A percentile compares a stretch with the other conserved stretches of the same genome.
Evolutionary conservation across 2,888 invertebrate genomes (phyloP).

Genomic region (Pardosa pseudoannulata): DNA sequence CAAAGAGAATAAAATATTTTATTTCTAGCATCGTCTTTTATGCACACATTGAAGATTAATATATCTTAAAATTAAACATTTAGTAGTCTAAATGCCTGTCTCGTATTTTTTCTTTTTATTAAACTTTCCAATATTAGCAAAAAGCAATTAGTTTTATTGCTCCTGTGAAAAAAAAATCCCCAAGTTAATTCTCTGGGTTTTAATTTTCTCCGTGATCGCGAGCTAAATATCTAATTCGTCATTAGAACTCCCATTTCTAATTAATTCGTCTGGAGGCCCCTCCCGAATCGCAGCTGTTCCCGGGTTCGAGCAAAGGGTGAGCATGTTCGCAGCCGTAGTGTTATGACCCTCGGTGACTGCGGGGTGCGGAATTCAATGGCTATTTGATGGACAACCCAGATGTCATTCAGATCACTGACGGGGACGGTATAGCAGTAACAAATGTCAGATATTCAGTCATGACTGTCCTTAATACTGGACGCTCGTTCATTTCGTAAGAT

Average conservation of each 20-base stretch:
- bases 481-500: too few relatives aligned
- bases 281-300: slow-evolving; percentile 14
- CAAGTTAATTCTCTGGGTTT: background rate
- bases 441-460: too few relatives aligned
- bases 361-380: slow-evolving; percentile 18
- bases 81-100: too few relatives aligned
- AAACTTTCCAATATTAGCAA: too few relatives aligned
- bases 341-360: slow-evolving; percentile 9
- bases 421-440: background rate
- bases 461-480: too few relatives aligned
- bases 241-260: slow-evolving; percentile 22
- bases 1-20: too few relatives aligned
- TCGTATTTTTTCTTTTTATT: too few relatives aligned
- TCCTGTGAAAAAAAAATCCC: background rate
- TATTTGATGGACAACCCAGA: slow-evolving; percentile 48
- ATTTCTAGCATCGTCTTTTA: too few relatives aligned
- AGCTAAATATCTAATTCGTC: background rate
- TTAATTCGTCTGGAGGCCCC: background rate
- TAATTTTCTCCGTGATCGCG: too few relatives aligned
- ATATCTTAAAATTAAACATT: too few relatives aligned
- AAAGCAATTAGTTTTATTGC: too few relatives aligned
- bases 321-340: slow-evolving; percentile 9
- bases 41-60: too few relatives aligned
- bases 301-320: background rate
- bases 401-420: slow-evolving; percentile 3